phyloP scores from a whole-genome alignment of 2,113 vertebrate genomes.

The Tetraodon nigroviridis region DNA sequence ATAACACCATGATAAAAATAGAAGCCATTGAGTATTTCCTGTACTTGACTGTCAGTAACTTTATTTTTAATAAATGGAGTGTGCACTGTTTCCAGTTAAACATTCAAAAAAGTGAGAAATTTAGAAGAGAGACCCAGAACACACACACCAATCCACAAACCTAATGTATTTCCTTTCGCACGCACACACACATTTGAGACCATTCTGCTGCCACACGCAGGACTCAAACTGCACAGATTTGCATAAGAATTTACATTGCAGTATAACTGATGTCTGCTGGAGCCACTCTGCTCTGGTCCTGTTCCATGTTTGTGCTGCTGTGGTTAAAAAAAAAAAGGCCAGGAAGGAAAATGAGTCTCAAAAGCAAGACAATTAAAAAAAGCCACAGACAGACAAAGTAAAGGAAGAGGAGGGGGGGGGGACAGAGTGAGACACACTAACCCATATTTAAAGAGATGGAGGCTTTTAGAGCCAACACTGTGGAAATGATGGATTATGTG shows the following conservation, averaged over 20 bases:
- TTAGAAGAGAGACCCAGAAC: slow-evolving; percentile 10
- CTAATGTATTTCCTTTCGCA: background rate
- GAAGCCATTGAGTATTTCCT: background rate
- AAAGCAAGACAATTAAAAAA: slow-evolving; percentile 48
- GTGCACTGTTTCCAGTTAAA: no score
- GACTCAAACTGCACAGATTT: no score
- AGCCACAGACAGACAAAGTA: slow-evolving; percentile 47
- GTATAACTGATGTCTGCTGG: no score
- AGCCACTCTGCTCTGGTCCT: slow-evolving; percentile 7
- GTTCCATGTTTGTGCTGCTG: slow-evolving; percentile 30
- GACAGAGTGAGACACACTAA: slow-evolving; percentile 68
- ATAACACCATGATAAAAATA: slow-evolving; percentile 18
- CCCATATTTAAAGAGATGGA: slow-evolving; percentile 67
- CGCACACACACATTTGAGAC: slow-evolving; percentile 3
- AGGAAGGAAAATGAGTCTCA: slow-evolving; percentile 29
- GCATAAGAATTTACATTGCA: no score
- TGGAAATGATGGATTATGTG: slow-evolving; percentile 51
- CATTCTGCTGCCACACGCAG: no score
- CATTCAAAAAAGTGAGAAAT: no score
- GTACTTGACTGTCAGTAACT: background rate
- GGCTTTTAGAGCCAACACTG: slow-evolving; percentile 35
- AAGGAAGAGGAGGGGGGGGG: slow-evolving; percentile 40
- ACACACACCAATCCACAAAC: background rate
- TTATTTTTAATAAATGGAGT: no score
- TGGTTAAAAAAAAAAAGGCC: slow-evolving; percentile 19